Evolutionary conservation across 2,888 invertebrate genomes (phyloP), one percentile per base, ranked within the genome.

Genomic region (Trichacis sp.): DNA sequence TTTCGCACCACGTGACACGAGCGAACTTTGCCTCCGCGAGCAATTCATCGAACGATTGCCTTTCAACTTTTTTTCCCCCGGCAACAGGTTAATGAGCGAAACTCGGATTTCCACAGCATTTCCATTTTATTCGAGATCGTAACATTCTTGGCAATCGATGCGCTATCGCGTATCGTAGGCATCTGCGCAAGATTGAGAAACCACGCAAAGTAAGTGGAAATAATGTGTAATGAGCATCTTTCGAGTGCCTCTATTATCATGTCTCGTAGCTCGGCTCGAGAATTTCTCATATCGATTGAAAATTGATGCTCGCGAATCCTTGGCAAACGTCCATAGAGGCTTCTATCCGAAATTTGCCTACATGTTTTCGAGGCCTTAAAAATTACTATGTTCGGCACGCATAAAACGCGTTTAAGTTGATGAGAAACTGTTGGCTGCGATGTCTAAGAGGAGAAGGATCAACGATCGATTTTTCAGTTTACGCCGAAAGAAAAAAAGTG

Each of bases 141-240:
- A 43, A 67, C 51, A 67, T 63, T 59, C 59, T 55, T 46, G 11
- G 42, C 38, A 46, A 43, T 48, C 50, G 55, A 62, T 57, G 58
- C 11, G 17, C 36, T 60, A 63, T 63, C 62, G 38, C n/a, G n/a
- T n/a, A n/a, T 14, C 45, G 4, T 36, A 52, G 63, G 59, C 46
- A 68, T 68, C 60, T n/a, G n/a, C n/a, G n/a, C 29, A 11, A 36
- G 29, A 68, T 68, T 64, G 55, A 43, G 59, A 64, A 67, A 67
- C 52, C 60, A 57, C 53, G 63, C 63, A 67, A 67, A 60, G 63
- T 67, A 67, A 67, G 63, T 67, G 67, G 63, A 63, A 68, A 64
- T 64, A 64, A 68, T 68, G 45, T 45, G 45, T 45, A 45, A 45
- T 45, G 45, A 18, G 45, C 19, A 45, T 45, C 45, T 45, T n/a